Conservation (phyloP, 1,140 invertebrate genomes). For the Heliothis virescens region DNA sequence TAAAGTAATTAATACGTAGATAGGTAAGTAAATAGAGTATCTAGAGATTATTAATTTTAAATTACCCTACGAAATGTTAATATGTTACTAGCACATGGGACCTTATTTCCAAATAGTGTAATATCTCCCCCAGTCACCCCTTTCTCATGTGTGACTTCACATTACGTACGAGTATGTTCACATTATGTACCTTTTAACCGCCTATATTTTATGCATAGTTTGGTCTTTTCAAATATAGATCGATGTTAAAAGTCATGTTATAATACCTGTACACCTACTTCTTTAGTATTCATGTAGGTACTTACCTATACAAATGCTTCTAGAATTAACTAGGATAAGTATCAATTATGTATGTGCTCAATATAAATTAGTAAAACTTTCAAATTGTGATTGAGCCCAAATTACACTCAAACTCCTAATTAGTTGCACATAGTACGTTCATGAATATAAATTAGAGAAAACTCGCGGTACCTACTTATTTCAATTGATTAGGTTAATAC, state of each 20-base stretch:
- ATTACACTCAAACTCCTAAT: slow-evolving; percentile 7
- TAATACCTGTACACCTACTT: too few relatives aligned
- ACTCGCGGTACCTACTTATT: neutral
- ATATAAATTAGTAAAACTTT: slow-evolving; percentile 1
- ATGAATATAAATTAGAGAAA: slow-evolving; percentile 7
- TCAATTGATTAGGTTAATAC: neutral
- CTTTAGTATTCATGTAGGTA: too few relatives aligned
- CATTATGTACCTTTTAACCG: neutral
- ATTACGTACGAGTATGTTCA: too few relatives aligned
- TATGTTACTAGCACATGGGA: neutral
- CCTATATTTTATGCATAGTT: neutral
- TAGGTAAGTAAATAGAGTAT: too few relatives aligned
- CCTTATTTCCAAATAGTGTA: neutral
- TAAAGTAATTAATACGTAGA: neutral
- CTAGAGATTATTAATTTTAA: neutral
- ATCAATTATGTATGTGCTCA: neutral
- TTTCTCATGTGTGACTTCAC: neutral
- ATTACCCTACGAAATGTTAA: neutral
- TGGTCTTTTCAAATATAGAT: neutral
- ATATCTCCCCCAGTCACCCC: neutral
- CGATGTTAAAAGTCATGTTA: neutral
- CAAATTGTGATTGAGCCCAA: slow-evolving; percentile 14
- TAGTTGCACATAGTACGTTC: neutral
- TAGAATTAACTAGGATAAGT: neutral
- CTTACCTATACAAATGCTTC: neutral